Base-by-base conservation (phyloP, 2,797 vertebrate species). In the Peromyscus attwateri region DNA sequence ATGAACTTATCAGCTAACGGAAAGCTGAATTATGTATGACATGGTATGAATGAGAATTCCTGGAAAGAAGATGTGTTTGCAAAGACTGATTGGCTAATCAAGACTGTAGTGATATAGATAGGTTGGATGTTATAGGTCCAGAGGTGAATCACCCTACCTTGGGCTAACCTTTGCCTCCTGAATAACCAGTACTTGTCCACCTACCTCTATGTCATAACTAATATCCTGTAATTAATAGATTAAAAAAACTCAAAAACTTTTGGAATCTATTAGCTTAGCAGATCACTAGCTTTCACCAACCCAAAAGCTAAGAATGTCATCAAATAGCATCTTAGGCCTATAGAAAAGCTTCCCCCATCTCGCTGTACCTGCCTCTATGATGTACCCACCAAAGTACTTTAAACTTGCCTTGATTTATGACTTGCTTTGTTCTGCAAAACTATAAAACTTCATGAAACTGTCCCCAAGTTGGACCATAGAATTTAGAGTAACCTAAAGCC, bases 1-100 rank as follows among this genome's bases (percentile, higher is more conserved):
- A 96, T 92, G 71, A 95, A 94, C 79, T 80, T 90, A 43, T n/a
- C 34, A 64, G 96, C 73, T 83, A 46, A 93, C 89, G 90, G 79
- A 94, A 95, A 88, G 34, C 84, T 89, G 87, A 94, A 97, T 96
- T 91, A 96, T 79, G 66, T 76, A 79, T 68, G 77, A 75, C 70
- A 21, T 9, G 62, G 43, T 93, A 88, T 88, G 29, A 37, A 68
- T 23, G 23, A 84, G 66, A 70, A 68, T 85, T 85, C 64, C 64
- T 85, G 40, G 83, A 85, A 70, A n/a, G 64, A 49, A 9, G 31
- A 46, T 8, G 64, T 27, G 64, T 70, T 66, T 70, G 64, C 64
- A 52, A n/a, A 68, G 43, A n/a, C 31, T 16, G 64, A 25, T 25
- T 40, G 40, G 23, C 43, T 85, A 85, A 85, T 68, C 25, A 49